A percentile compares a stretch with the other conserved stretches of the same genome.
Evolutionary conservation across 2,113 vertebrate species (phyloP).

Genomic region (Anarrhichthys ocellatus): DNA sequence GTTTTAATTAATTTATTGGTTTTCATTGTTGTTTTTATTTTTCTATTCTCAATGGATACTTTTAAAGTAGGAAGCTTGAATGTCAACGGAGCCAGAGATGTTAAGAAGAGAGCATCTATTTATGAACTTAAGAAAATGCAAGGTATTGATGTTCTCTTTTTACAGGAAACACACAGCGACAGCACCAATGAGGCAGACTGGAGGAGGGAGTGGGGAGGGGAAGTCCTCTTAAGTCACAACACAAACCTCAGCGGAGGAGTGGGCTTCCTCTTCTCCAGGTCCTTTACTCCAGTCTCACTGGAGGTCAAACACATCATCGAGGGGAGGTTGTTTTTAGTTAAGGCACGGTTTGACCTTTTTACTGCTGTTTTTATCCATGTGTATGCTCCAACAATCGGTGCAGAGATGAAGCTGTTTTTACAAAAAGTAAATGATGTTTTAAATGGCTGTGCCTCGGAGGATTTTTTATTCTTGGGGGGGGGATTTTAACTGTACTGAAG

Average conservation of each 20-base stretch:
- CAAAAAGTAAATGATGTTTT: background rate
- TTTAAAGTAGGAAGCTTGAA: background rate
- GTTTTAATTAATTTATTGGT: background rate
- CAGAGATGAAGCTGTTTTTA: background rate
- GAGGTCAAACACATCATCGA: background rate
- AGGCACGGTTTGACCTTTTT: background rate
- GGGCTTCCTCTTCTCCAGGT: background rate
- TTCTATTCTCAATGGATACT: background rate
- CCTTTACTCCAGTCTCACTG: background rate
- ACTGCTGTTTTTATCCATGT: background rate
- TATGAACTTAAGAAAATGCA: background rate
- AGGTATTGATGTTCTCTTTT: background rate
- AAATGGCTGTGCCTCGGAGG: background rate
- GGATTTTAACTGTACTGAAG: background rate
- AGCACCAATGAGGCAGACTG: background rate
- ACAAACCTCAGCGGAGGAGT: background rate
- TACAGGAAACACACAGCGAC: background rate
- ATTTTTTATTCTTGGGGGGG: background rate
- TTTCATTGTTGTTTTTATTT: background rate
- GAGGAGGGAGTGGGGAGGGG: background rate
- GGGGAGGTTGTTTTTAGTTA: too few species aligned
- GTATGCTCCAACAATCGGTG: background rate
- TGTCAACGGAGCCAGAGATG: background rate
- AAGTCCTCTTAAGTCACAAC: background rate
- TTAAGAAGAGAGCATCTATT: background rate